Percentiles rank a stretch among this genome's conserved stretches.
Conservation (phyloP, 2,888 invertebrate genomes). For the Andrena marginata region DNA sequence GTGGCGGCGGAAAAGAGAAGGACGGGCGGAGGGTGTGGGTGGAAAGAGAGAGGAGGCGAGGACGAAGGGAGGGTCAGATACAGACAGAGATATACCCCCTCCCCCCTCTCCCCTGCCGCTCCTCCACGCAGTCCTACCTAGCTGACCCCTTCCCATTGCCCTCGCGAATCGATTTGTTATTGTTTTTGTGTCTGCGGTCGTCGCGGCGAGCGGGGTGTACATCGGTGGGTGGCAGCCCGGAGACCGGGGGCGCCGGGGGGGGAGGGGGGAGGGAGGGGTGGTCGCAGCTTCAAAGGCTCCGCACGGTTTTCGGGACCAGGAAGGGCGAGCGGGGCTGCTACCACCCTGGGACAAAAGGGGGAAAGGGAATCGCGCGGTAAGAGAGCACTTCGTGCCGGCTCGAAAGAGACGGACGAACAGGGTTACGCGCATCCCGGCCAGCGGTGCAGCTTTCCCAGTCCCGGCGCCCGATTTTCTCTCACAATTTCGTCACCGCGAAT, state of each 20-base stretch:
- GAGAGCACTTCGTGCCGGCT: constrained; percentile 54
- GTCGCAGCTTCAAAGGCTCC: constrained; percentile 64
- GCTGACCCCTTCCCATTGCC: constrained; percentile 79
- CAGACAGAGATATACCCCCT: constrained; percentile 33
- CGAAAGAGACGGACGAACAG: constrained; percentile 60
- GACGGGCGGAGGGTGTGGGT: neutral
- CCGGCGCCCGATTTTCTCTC: too few relatives aligned
- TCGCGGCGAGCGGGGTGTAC: constrained; percentile 75
- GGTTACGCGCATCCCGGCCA: constrained; percentile 62
- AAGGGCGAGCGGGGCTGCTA: constrained; percentile 52
- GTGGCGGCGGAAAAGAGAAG: constrained; percentile 43
- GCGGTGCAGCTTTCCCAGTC: constrained; percentile 53
- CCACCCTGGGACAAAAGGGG: constrained; percentile 38
- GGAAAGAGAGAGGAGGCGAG: constrained; percentile 39
- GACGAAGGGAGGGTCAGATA: constrained; percentile 51
- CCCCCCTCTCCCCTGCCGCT: constrained; percentile 46
- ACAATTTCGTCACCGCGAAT: too few relatives aligned
- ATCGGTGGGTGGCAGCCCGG: constrained; percentile 62
- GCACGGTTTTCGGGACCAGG: constrained; percentile 71
- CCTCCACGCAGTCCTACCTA: constrained; percentile 69
- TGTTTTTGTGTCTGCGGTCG: constrained; percentile 85
- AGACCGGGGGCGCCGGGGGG: constrained; percentile 19
- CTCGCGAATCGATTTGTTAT: constrained; percentile 84
- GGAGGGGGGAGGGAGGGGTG: constrained; percentile 8
- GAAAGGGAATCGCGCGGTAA: constrained; percentile 56